Evolutionary conservation across 2,113 vertebrate species (phyloP).

Genomic region (Cercocebus atys): DNA sequence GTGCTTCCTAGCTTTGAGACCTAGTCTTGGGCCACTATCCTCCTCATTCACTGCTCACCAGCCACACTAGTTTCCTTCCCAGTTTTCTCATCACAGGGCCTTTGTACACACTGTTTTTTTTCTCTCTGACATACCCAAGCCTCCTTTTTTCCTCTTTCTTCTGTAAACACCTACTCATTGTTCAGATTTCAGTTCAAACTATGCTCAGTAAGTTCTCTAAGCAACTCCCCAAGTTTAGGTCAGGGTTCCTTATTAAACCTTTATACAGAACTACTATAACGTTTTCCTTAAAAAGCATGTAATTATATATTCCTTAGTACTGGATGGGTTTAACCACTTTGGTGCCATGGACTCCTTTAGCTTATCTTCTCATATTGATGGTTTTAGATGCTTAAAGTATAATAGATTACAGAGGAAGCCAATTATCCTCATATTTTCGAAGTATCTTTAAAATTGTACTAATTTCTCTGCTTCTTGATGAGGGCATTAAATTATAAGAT

Average conservation of each 20-base stretch:
- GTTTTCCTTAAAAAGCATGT: background rate
- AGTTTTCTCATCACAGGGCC: background rate
- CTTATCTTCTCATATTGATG: background rate
- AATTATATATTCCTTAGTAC: background rate
- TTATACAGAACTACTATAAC: background rate
- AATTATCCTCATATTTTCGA: background rate
- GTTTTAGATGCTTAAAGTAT: background rate
- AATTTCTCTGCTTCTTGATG: conserved; percentile 3
- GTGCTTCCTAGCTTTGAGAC: background rate
- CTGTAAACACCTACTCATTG: background rate
- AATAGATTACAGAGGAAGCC: background rate
- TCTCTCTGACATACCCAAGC: background rate
- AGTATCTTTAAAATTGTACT: background rate
- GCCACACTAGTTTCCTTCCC: background rate
- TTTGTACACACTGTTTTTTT: background rate
- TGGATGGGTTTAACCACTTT: background rate
- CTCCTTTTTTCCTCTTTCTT: background rate
- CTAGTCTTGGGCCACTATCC: rapidly evolving
- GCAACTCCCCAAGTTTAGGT: background rate
- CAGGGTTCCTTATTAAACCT: background rate
- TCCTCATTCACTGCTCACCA: background rate
- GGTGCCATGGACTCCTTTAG: background rate
- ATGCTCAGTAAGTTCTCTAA: background rate
- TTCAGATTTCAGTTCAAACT: background rate
- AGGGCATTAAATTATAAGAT: background rate